These are phyloP conservation scores for Phyllostomus discolor DNA, from an alignment of 2,113 vertebrate species.

Conservation along the genomic window DNA sequence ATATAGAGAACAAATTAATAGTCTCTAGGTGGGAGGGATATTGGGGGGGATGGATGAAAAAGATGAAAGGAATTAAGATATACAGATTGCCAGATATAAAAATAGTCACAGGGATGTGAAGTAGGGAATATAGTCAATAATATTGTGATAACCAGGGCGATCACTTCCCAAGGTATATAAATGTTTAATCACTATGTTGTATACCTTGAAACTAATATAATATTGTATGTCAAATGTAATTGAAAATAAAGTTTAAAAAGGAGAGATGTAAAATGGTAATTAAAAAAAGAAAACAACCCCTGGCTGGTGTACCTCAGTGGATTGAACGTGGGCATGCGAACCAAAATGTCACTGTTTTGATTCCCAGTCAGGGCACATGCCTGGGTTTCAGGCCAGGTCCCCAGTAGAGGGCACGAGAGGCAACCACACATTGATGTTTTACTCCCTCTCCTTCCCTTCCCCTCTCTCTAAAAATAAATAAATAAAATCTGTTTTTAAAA, in stretches of 20 bases:
- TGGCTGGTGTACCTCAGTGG: no score
- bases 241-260: neutral
- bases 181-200: neutral
- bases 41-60: neutral
- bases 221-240: neutral
- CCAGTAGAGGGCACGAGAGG: no score
- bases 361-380: no score
- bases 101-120: neutral
- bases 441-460: no score
- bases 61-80: neutral
- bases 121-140: neutral
- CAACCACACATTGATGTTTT: no score
- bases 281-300: neutral
- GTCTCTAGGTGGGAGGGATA: neutral
- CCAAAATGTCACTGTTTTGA: no score
- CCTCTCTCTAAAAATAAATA: no score
- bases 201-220: neutral
- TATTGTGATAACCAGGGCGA: neutral
- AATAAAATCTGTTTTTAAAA: no score
- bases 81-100: neutral
- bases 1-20: neutral
- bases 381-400: no score
- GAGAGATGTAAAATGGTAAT: neutral
- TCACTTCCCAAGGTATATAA: neutral
- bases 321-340: no score